These are phyloP conservation scores for Drosophila ustulata DNA, from an alignment of 2,888 invertebrate genomes.

Conservation along the genomic window DNA sequence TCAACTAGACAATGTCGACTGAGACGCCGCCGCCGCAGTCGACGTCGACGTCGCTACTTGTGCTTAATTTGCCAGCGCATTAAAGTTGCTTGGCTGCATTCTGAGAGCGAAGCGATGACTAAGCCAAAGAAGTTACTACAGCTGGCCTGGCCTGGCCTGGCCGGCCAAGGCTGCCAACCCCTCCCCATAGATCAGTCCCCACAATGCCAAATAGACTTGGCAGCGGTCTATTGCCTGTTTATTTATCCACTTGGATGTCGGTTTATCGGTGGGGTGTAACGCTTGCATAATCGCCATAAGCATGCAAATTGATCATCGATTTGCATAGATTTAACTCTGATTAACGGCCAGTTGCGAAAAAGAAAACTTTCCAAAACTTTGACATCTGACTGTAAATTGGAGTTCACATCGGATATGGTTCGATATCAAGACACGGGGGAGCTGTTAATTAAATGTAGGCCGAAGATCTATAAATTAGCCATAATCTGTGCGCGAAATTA, in stretches of 20 bases:
- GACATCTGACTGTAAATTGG: constrained; percentile 18
- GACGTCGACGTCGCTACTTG: constrained; percentile 56
- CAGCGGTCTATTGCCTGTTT: constrained; percentile 7
- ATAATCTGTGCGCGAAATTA: constrained; percentile 52
- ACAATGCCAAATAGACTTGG: constrained; percentile 44
- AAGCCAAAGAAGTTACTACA: constrained; percentile 74
- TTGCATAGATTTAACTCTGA: constrained; percentile 70
- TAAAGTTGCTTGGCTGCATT: constrained; percentile 78
- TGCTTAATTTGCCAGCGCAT: constrained; percentile 75
- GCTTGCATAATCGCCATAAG: constrained; percentile 55
- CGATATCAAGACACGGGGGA: constrained; percentile 3
- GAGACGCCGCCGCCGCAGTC: constrained; percentile 29
- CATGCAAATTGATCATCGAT: constrained; percentile 46
- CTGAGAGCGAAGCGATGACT: constrained; percentile 67
- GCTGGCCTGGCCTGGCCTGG: constrained; percentile 26
- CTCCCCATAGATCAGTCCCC: constrained; percentile 15
- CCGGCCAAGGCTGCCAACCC: constrained; percentile 66
- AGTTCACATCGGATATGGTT: constrained; percentile 8
- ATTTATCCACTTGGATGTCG: constrained; percentile 1
- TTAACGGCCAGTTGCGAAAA: constrained; percentile 65
- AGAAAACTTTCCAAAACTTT: constrained; percentile 66
- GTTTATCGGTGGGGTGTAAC: constrained; percentile 28
- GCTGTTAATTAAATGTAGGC: constrained; percentile 59
- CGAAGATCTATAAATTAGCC: constrained; percentile 59
- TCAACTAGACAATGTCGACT: constrained; percentile 78